Conservation (phyloP, 2,888 invertebrate genomes). For the Oligia fasciuncula region DNA sequence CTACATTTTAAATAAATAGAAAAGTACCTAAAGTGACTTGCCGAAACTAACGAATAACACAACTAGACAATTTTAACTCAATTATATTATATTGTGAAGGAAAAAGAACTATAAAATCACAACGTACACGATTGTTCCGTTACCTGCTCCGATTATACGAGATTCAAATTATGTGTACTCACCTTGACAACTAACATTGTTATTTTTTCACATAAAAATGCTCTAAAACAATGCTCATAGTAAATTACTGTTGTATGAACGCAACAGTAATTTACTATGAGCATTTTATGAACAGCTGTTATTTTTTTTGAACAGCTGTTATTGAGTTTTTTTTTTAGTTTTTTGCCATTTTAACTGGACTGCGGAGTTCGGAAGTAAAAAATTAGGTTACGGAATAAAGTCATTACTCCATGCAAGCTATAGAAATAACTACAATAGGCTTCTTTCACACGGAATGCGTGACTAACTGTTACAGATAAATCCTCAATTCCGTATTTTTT, state of each 20-base stretch:
- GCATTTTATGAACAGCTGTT: too few relatives aligned
- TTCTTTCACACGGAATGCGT: constrained; percentile 51
- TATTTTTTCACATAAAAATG: constrained; percentile 60
- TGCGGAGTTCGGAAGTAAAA: constrained; percentile 30
- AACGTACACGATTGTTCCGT: constrained; percentile 24
- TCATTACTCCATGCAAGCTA: constrained; percentile 18
- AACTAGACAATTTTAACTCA: neutral
- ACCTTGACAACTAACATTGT: constrained; percentile 67
- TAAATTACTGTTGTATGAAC: constrained; percentile 51
- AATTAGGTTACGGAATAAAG: constrained; percentile 47
- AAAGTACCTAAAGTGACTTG: neutral
- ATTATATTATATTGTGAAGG: neutral
- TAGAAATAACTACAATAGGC: constrained; percentile 45
- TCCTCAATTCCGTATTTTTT: constrained; percentile 49
- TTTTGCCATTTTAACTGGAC: constrained; percentile 22
- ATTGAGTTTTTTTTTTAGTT: constrained; percentile 1
- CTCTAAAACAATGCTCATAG: constrained; percentile 49
- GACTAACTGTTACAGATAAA: constrained; percentile 43
- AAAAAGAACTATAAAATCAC: constrained; percentile 16
- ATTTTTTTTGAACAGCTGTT: constrained; percentile 11
- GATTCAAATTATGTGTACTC: constrained; percentile 58
- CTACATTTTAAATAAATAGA: neutral
- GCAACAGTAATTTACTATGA: too few relatives aligned
- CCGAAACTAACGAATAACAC: neutral
- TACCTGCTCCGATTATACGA: constrained; percentile 45